These are phyloP conservation scores for Camponotus floridanus DNA, from an alignment of 1,140 invertebrate species.

Conservation along the genomic window DNA sequence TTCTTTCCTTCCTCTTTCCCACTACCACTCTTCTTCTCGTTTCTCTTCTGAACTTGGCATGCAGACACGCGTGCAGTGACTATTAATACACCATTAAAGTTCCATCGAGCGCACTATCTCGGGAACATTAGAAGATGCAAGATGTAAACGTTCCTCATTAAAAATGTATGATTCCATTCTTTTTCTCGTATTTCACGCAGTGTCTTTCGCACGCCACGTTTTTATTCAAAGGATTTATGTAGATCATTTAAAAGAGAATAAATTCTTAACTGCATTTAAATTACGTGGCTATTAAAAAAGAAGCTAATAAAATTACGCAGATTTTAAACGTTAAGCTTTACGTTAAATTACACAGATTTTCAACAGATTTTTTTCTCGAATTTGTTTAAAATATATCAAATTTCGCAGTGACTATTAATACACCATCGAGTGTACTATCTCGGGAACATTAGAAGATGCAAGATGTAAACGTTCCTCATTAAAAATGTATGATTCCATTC, in stretches of 20 bases:
- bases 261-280: not conserved
- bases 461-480: constrained; percentile 53
- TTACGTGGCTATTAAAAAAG: not conserved
- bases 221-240: not conserved
- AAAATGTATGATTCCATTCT: constrained; percentile 55
- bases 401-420: constrained; percentile 68
- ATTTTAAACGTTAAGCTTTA: not conserved
- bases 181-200: constrained; percentile 15
- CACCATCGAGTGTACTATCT: constrained; percentile 61
- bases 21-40: not conserved
- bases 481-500: constrained; percentile 57
- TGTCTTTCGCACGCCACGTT: not conserved
- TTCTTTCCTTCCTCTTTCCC: constrained; percentile 38
- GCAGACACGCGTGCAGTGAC: constrained; percentile 59
- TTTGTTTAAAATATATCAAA: not conserved
- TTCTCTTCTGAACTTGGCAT: constrained; percentile 29
- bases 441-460: constrained; percentile 58
- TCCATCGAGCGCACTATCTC: constrained; percentile 55
- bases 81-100: constrained; percentile 75
- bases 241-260: not conserved
- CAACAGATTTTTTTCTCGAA: not conserved
- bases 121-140: constrained; percentile 58
- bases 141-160: constrained; percentile 53
- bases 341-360: no score
- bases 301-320: not conserved